Percentiles rank a stretch among this genome's conserved stretches.
These are phyloP conservation scores for Acanthosoma haemorrhoidale DNA, from an alignment of 2,888 invertebrate genomes.

Conservation along the genomic window DNA sequence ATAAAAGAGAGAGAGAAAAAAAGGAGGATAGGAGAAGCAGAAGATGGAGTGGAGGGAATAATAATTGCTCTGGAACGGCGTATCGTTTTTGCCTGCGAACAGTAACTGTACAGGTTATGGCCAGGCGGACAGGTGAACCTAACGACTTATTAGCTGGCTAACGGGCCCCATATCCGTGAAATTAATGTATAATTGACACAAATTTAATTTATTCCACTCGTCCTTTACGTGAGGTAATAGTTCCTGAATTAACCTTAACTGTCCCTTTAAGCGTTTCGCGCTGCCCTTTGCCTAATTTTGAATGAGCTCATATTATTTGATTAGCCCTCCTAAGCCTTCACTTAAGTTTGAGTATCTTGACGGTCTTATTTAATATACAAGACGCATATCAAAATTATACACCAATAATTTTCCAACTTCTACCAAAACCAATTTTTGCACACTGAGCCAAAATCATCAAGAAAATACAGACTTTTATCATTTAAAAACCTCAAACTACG, in stretches of 20 bases:
- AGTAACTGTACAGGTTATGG: neutral
- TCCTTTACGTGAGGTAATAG: neutral
- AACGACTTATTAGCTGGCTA: neutral
- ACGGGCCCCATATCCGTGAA: neutral
- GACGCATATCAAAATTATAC: no score
- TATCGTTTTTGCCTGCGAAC: neutral
- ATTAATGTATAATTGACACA: neutral
- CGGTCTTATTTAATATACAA: no score
- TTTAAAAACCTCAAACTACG: no score
- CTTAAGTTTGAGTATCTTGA: no score
- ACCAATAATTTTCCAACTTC: no score
- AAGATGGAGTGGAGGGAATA: neutral
- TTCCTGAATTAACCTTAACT: neutral
- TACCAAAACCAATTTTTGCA: no score
- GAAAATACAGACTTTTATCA: no score
- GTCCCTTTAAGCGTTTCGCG: no score
- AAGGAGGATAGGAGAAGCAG: neutral
- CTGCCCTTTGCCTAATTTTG: no score
- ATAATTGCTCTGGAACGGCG: neutral
- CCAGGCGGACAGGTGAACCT: neutral
- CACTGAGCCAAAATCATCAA: no score
- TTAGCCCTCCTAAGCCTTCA: no score
- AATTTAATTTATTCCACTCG: conserved; percentile 6
- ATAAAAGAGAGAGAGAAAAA: neutral
- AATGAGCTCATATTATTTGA: no score